Conservation (phyloP, 2,113 vertebrate species). For the Macaca nemestrina region DNA sequence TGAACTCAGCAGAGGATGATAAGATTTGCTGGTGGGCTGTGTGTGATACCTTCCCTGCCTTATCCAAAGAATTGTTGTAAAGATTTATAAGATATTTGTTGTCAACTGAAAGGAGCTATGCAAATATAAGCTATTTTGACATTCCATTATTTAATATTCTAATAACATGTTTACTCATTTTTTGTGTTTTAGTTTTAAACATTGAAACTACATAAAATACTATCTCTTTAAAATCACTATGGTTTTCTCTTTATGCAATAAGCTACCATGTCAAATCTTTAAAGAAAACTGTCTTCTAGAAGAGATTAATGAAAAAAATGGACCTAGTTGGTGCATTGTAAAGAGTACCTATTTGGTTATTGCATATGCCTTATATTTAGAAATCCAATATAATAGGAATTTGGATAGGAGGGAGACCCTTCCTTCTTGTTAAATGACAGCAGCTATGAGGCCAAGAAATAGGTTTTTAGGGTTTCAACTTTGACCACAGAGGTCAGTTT, state of each 20-base stretch:
- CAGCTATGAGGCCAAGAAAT: background rate
- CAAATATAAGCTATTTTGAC: background rate
- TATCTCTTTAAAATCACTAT: background rate
- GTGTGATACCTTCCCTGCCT: background rate
- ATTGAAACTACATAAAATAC: background rate
- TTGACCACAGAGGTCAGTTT: background rate
- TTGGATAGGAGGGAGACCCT: background rate
- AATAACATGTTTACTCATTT: background rate
- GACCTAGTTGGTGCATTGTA: background rate
- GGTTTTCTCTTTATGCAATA: constrained; percentile 5
- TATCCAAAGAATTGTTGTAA: constrained; percentile 1
- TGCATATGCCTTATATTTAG: background rate
- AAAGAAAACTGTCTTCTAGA: constrained; percentile 17
- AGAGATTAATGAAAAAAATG: background rate
- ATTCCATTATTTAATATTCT: background rate
- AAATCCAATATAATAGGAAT: background rate
- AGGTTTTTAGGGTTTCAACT: background rate
- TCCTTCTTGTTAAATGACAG: background rate
- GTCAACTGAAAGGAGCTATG: background rate
- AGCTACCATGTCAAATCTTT: background rate
- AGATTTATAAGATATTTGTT: background rate
- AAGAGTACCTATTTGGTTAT: background rate
- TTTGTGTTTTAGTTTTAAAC: background rate
- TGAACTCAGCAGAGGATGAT: no score
- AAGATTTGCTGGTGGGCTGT: no score